These are phyloP conservation scores for Galeopsomyia nigrocyanea DNA, from an alignment of 2,888 invertebrate species.

Conservation along the genomic window DNA sequence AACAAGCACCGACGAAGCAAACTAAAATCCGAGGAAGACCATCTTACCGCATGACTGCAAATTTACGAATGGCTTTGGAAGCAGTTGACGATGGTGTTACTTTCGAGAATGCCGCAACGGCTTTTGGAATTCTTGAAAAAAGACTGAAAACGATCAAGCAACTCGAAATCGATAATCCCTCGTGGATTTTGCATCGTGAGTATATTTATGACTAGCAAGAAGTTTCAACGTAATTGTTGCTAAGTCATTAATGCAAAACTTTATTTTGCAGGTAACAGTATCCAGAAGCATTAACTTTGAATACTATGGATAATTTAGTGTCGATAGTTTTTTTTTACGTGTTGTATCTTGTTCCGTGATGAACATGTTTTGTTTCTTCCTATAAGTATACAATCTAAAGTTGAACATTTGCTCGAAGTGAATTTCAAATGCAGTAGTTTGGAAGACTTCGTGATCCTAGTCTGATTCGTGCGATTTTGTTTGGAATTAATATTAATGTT, in stretches of 20 bases:
- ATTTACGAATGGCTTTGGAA: slow-evolving; percentile 28
- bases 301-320: too few relatives aligned
- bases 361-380: too few relatives aligned
- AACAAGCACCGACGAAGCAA: neutral
- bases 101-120: neutral
- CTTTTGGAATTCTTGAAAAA: slow-evolving; percentile 20
- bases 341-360: too few relatives aligned
- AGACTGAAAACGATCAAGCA: slow-evolving; percentile 3
- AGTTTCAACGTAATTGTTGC: neutral
- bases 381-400: too few relatives aligned
- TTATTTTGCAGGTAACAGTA: too few relatives aligned
- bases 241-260: neutral
- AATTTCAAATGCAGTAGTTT: too few relatives aligned
- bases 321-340: too few relatives aligned
- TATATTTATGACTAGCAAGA: neutral
- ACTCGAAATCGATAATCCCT: slow-evolving; percentile 24
- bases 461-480: too few relatives aligned
- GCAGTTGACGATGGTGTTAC: slow-evolving; percentile 16
- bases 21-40: neutral
- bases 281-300: too few relatives aligned
- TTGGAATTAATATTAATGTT: too few relatives aligned
- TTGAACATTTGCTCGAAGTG: too few relatives aligned
- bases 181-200: slow-evolving; percentile 29
- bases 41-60: slow-evolving; percentile 34
- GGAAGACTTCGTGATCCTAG: too few relatives aligned